These are phyloP conservation scores for Ladona fulva DNA, from an alignment of 1,140 invertebrate species.

Conservation along the genomic window DNA sequence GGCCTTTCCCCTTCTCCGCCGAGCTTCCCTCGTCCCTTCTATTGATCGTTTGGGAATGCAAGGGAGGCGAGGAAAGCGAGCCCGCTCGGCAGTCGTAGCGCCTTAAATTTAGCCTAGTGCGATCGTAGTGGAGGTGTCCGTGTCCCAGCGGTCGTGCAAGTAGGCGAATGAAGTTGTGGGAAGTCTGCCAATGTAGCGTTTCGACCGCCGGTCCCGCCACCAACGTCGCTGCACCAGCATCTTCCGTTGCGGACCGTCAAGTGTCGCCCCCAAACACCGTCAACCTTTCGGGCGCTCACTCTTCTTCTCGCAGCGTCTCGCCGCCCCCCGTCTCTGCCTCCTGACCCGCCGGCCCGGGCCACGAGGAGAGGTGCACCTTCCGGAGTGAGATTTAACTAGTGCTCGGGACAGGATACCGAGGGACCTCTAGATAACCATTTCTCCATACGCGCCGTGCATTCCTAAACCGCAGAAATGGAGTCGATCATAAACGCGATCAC, in stretches of 20 bases:
- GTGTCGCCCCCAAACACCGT: not conserved
- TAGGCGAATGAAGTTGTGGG: not conserved
- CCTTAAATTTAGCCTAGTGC: not conserved
- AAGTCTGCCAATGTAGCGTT: not conserved
- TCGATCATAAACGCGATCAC: not conserved
- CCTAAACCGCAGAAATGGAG: not conserved
- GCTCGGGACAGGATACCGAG: not conserved
- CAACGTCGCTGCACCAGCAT: not conserved
- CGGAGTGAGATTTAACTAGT: not conserved
- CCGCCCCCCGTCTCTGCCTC: not conserved
- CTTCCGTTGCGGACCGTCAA: not conserved
- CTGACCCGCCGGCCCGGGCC: not conserved
- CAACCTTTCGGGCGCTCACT: not conserved
- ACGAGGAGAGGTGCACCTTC: not conserved
- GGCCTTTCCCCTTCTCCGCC: not conserved
- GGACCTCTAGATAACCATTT: not conserved
- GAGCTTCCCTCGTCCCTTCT: not conserved
- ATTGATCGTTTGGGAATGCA: slow-evolving; percentile 2
- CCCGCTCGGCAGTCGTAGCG: not conserved
- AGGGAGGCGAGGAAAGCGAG: not conserved
- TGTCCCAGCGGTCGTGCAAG: not conserved
- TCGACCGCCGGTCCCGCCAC: not conserved
- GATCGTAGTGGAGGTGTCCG: not conserved
- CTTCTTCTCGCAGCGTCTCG: not conserved
- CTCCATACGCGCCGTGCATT: not conserved